phyloP scores from a whole-genome alignment of 2,888 invertebrate species.

The Machimus rusticus region DNA sequence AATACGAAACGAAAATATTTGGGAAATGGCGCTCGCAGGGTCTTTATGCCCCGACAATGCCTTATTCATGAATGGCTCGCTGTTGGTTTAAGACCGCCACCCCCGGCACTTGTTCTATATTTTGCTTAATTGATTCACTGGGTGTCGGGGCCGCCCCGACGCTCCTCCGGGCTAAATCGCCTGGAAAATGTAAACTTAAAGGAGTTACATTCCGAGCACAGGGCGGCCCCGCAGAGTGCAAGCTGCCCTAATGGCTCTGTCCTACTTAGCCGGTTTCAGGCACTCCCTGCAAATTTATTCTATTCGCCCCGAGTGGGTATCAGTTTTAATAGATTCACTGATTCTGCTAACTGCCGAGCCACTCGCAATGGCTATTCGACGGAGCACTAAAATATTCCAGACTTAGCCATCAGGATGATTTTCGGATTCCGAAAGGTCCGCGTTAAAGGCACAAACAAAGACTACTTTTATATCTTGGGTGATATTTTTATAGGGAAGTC shows the following conservation, averaged over 20 bases:
- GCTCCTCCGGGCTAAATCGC: neutral
- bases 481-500: neutral
- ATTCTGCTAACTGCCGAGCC: neutral
- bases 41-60: neutral
- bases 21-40: neutral
- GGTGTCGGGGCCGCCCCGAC: neutral
- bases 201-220: neutral
- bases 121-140: conserved; percentile 13
- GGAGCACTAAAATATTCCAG: neutral
- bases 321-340: conserved; percentile 1
- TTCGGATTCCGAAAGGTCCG: neutral
- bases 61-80: neutral
- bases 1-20: conserved; percentile 17
- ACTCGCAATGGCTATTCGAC: neutral
- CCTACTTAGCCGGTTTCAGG: neutral
- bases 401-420: neutral
- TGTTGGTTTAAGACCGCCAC: neutral
- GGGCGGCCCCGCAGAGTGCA: neutral
- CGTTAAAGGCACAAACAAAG: neutral
- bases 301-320: neutral
- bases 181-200: conserved; percentile 12
- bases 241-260: neutral
- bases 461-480: neutral
- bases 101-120: neutral
- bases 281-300: conserved; percentile 11